Base-by-base conservation (phyloP, 2,888 invertebrate species). In the Empis stercorea region DNA sequence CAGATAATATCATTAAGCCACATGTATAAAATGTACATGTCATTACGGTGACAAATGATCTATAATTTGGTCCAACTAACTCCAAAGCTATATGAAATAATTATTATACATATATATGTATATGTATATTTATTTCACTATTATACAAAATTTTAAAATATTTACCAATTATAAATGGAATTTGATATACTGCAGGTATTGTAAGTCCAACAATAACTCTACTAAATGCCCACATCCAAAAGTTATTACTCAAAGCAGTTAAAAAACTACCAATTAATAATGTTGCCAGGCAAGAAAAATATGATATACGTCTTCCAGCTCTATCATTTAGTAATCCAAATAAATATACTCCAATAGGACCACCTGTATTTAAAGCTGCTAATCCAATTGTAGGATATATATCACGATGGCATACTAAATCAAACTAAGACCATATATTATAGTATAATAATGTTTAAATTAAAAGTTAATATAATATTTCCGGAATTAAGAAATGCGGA, bases 161-260 rank as follows among this genome's bases (percentile, higher is more conserved):
- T 82, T 78, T 71, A 93, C 93, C 87, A 60, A 94, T 91, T 50
- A 93, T 92, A 64, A 92, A 92, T 1, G 94, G 93, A 66, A 93
- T 92, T 71, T 92, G 91, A 67, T 93, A 92, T 37, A 93, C 81
- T 1, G 92, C 92, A 4, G 93, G 92, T 59, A 93, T 87, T 0
- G 92, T 89, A 7, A 91, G 70, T 4, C 94, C 94, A n/a, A 92
- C 91, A 43, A 89, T 73, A 15, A 82, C 73, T 52, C 93, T 75
- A 57, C 87, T 86, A 3, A 78, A 71, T 2, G 86, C 80, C 88
- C 93, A 93, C 53, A 78, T 76, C 83, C 85, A 85, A 64, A 86
- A 91, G 59, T 81, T 76, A 40, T 76, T 76, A 27, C 91, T 81
- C 45, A 82, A 74, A 4, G 88, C 86, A 5, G 89, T 88, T 56